These are phyloP conservation scores for Cyphotilapia sp. DNA, from an alignment of 2,113 vertebrate genomes.

Conservation along the genomic window DNA sequence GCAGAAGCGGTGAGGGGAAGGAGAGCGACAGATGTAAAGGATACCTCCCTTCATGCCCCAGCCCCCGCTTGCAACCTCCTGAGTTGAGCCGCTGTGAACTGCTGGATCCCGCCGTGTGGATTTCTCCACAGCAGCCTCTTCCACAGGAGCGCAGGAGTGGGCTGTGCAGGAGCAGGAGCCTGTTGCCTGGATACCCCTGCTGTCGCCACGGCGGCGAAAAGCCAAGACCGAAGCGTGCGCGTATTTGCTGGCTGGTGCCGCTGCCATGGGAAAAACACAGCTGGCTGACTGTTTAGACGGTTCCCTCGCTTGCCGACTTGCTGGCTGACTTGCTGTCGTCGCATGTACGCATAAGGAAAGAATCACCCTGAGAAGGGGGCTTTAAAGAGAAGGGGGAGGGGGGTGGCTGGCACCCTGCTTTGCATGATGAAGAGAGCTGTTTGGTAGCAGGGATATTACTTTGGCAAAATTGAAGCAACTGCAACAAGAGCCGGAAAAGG, in stretches of 20 bases:
- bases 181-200: slow-evolving; percentile 66
- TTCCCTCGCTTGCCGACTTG: background rate
- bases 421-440: slow-evolving; percentile 4
- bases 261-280: slow-evolving; percentile 27
- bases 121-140: slow-evolving; percentile 1
- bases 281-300: slow-evolving; percentile 4
- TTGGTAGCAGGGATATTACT: background rate
- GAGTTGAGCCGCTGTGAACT: background rate
- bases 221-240: background rate
- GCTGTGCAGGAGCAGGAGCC: slow-evolving; percentile 17
- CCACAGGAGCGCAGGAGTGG: slow-evolving; percentile 1
- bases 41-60: background rate
- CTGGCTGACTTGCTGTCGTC: background rate
- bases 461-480: background rate
- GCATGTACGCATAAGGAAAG: slow-evolving; percentile 16
- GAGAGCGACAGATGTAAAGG: background rate
- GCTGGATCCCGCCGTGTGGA: background rate
- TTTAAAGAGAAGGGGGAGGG: background rate
- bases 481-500: background rate
- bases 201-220: background rate
- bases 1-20: background rate
- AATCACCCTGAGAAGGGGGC: background rate
- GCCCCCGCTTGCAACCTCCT: background rate
- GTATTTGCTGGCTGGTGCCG: background rate
- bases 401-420: background rate